Base-by-base conservation (phyloP, 2,797 vertebrate genomes). In the Enteromius fasciolatus region DNA sequence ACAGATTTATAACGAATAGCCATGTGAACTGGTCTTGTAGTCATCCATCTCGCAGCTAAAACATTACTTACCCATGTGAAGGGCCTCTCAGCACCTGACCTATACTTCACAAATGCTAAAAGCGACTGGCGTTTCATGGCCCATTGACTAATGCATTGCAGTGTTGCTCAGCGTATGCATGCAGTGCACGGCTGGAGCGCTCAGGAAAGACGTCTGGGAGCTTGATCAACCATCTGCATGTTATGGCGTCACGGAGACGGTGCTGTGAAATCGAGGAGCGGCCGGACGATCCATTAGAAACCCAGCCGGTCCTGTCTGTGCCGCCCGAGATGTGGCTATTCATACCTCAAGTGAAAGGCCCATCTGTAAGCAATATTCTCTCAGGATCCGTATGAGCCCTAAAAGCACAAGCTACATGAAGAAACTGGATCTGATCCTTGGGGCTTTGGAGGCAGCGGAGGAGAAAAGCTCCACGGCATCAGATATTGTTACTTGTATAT, bases 351-450 rank as follows among this genome's bases (percentile, higher is more conserved):
- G 74, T 59, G 64, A 83, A 77, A 68, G 74, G 52, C 52, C 54
- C 81, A 83, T 83, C 74, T 83, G 81, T 78, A 77, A 83, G 52
- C 41, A 83, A 83, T 70, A 83, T 78, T 83, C 81, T 77, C 81
- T 68, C 41, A 76, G 74, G 81, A 83, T 63, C 41, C 41, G 25
- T 33, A 70, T n/a, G 36, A 76, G 63, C 63, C 25, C 36, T 82
- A 82, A 76, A 82, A 82, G 80, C 48, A 76, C 61, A 68, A 18
- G 73, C 73, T 76, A 76, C 80, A 76, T 46, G 36, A 68, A 46
- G 54, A 83, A 83, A 83, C 81, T 70, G 41, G 74, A 83, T 77
- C 81, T 77, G 66, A 83, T 83, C 81, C 81, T 70, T 52, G 28
- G 74, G 81, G 66, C 66, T 78, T 83, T 77, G 39, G n/a, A 77